These are phyloP conservation scores for Antennarius striatus DNA, from an alignment of 2,113 vertebrate genomes.

Conservation along the genomic window DNA sequence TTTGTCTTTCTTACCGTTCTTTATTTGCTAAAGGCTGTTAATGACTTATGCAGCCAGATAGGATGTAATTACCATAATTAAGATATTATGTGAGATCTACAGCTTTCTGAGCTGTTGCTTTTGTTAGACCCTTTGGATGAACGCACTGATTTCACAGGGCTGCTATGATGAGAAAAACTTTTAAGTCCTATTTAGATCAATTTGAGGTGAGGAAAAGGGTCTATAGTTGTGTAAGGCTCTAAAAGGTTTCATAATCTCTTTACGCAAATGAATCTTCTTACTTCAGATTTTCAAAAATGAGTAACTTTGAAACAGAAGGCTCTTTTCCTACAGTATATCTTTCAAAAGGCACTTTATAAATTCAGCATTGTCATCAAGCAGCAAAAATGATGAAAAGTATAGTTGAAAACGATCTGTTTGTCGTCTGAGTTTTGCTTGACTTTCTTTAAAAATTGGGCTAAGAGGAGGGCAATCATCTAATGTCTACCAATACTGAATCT, in stretches of 20 bases:
- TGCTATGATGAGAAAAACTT: constrained; percentile 7
- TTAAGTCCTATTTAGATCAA: constrained; percentile 21
- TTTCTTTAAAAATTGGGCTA: constrained; percentile 20
- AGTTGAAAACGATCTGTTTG: constrained; percentile 1
- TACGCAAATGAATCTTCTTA: constrained; percentile 1
- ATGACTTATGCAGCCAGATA: constrained; percentile 19
- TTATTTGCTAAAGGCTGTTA: constrained; percentile 23
- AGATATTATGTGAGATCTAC: constrained; percentile 28
- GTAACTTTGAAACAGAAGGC: neutral
- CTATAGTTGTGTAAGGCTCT: constrained; percentile 13
- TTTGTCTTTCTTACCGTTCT: constrained; percentile 10
- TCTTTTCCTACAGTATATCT: neutral
- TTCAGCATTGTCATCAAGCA: constrained; percentile 33
- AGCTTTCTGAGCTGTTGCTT: constrained; percentile 27
- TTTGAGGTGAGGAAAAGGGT: neutral
- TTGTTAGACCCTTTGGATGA: constrained; percentile 14
- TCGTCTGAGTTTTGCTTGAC: constrained; percentile 31
- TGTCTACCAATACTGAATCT: constrained; percentile 32
- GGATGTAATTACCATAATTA: constrained; percentile 35
- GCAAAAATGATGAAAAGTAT: constrained; percentile 38
- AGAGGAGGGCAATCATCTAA: neutral
- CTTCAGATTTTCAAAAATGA: constrained; percentile 2
- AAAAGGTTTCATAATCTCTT: constrained; percentile 12
- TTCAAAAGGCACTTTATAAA: constrained; percentile 9
- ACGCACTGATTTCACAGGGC: constrained; percentile 15